phyloP scores from a whole-genome alignment of 1,140 invertebrate genomes.

The Paraescarpia echinospica region DNA sequence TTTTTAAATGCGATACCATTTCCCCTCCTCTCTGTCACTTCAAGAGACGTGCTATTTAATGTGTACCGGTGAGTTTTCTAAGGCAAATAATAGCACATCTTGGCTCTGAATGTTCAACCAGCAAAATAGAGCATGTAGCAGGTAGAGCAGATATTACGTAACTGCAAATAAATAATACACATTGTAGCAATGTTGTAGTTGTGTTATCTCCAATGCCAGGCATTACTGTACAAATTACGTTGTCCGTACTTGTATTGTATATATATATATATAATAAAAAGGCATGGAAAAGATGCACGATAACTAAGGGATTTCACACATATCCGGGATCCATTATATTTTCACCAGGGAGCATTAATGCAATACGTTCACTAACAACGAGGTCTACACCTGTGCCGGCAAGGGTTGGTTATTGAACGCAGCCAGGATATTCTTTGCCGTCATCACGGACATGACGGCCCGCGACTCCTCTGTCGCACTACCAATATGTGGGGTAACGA shows the following conservation, averaged over 20 bases:
- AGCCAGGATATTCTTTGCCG: slow-evolving; percentile 82
- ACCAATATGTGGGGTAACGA: slow-evolving; percentile 89
- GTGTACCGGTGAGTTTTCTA: not conserved
- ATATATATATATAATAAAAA: not conserved
- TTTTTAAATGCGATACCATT: not conserved
- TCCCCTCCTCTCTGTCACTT: not conserved
- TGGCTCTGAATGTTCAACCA: not conserved
- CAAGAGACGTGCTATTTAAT: not conserved
- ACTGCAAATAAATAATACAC: not conserved
- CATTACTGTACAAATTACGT: not conserved
- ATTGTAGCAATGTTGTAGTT: not conserved
- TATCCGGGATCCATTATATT: not conserved
- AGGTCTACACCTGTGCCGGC: slow-evolving; percentile 61
- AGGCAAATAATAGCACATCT: not conserved
- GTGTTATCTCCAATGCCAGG: not conserved
- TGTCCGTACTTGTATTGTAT: not conserved
- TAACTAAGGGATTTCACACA: not conserved
- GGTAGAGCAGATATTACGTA: not conserved
- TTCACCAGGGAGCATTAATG: not conserved
- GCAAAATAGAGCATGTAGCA: not conserved
- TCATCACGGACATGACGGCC: slow-evolving; percentile 80
- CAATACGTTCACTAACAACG: not conserved
- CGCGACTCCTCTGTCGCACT: slow-evolving; percentile 82
- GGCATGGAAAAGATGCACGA: not conserved
- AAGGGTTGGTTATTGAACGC: slow-evolving; percentile 69